A percentile compares a stretch with the other conserved stretches of the same genome.
Conservation (phyloP, 2,888 invertebrate genomes). For the Drosophila barbarae region DNA sequence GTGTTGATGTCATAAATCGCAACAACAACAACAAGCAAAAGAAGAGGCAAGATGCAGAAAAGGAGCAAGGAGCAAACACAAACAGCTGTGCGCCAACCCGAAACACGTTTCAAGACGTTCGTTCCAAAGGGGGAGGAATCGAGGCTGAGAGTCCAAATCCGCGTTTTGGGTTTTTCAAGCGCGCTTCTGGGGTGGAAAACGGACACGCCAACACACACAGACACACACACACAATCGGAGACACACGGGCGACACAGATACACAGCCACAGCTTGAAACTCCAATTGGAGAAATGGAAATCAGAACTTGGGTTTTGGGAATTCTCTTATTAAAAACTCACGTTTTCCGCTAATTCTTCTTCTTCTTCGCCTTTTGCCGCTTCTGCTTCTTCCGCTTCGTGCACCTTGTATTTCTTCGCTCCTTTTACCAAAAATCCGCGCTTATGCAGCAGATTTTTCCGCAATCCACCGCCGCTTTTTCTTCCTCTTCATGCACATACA, state of each 20-base stretch:
- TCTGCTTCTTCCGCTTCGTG: background rate
- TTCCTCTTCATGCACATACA: slow-evolving; percentile 10
- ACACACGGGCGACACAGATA: slow-evolving; percentile 11
- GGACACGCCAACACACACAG: slow-evolving; percentile 18
- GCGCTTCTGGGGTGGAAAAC: slow-evolving; percentile 60
- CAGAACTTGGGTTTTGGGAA: background rate
- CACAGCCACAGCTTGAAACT: slow-evolving; percentile 10
- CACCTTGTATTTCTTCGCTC: background rate
- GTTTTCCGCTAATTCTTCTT: background rate
- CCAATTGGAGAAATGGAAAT: slow-evolving; percentile 29
- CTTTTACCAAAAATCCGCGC: slow-evolving; percentile 11
- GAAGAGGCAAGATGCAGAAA: slow-evolving; percentile 28
- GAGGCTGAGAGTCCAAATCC: slow-evolving; percentile 16
- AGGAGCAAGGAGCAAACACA: slow-evolving; percentile 50
- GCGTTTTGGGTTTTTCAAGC: slow-evolving; percentile 54
- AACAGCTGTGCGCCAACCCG: slow-evolving; percentile 59
- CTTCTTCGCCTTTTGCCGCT: background rate
- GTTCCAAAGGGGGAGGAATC: slow-evolving; percentile 25
- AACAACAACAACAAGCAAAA: background rate
- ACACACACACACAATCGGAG: slow-evolving; percentile 3
- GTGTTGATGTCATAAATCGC: slow-evolving; percentile 67
- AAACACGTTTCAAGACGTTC: slow-evolving; percentile 70
- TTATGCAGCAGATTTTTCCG: slow-evolving; percentile 16
- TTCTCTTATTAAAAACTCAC: slow-evolving; percentile 21
- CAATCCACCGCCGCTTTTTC: slow-evolving; percentile 6